phyloP scores from a whole-genome alignment of 2,113 vertebrate genomes.

The Macrotus californicus region DNA sequence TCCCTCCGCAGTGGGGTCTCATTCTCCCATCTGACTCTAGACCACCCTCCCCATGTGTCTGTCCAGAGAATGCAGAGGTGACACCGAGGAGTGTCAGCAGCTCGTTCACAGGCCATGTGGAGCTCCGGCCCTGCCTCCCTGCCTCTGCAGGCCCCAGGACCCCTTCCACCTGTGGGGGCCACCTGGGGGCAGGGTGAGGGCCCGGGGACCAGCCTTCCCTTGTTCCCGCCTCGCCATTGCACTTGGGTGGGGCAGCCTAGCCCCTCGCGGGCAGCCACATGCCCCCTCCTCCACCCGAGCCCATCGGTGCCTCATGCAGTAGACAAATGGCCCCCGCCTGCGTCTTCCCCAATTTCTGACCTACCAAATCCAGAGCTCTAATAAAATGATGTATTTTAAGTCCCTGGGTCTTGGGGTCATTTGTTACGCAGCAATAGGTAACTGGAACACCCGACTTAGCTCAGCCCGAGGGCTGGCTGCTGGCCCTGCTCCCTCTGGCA shows the following conservation, averaged over 20 bases:
- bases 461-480: accelerated
- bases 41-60: accelerated
- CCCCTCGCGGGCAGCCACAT: neutral
- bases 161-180: no score
- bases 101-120: neutral
- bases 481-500: accelerated
- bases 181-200: neutral
- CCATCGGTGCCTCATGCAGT: accelerated
- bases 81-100: accelerated
- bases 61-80: accelerated
- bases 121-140: neutral
- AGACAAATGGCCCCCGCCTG: accelerated
- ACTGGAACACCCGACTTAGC: accelerated
- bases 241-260: accelerated
- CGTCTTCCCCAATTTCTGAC: accelerated
- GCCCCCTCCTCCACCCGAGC: no score
- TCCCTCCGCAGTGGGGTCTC: accelerated
- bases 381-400: neutral
- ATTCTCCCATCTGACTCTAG: accelerated
- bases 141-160: accelerated
- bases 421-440: neutral
- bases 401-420: neutral
- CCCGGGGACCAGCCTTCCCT: neutral
- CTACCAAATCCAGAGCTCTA: neutral
- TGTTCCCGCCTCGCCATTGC: accelerated